Conservation (phyloP, 2,113 vertebrate genomes). For the Falco punctatus region DNA sequence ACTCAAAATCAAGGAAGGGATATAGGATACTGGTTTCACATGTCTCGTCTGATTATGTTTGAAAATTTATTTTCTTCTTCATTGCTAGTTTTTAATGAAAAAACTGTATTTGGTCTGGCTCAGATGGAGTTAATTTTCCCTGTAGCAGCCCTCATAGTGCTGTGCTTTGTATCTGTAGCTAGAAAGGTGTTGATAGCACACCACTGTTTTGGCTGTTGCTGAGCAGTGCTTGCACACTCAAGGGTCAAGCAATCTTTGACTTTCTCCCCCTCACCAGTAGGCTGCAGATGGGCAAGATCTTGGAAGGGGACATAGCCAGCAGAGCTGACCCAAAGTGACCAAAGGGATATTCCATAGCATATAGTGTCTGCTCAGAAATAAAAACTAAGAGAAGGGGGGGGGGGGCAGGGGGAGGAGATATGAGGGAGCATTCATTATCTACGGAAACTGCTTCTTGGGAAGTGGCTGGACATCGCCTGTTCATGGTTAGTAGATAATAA, state of each 20-base stretch:
- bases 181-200: neutral
- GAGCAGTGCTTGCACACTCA: neutral
- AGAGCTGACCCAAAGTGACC: neutral
- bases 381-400: neutral
- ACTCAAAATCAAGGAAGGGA: neutral
- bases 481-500: no score
- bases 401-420: no score
- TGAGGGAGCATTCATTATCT: no score
- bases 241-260: neutral
- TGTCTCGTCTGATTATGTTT: neutral
- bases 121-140: neutral
- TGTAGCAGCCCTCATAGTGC: neutral
- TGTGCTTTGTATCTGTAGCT: neutral
- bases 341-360: neutral
- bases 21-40: neutral
- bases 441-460: no score
- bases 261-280: neutral
- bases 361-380: neutral
- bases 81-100: neutral
- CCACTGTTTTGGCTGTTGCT: neutral
- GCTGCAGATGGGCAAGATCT: neutral
- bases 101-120: neutral
- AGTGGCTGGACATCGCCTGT: no score
- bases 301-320: neutral
- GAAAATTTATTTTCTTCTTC: neutral